phyloP scores from a whole-genome alignment of 2,888 invertebrate species.

The Agriotes lineatus region DNA sequence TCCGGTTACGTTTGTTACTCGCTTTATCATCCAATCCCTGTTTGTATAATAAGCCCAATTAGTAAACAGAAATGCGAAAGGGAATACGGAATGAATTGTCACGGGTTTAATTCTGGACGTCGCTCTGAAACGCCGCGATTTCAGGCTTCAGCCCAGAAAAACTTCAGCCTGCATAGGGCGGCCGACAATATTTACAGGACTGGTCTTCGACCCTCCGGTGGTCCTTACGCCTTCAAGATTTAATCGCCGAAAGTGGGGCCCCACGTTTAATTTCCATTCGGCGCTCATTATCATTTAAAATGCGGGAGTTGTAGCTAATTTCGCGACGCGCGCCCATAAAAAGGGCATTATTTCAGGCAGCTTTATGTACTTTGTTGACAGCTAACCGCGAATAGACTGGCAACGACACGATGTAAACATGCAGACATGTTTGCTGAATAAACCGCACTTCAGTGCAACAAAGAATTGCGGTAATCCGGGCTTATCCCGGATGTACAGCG shows the following conservation, averaged over 20 bases:
- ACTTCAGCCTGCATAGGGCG: not conserved
- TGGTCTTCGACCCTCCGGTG: not conserved
- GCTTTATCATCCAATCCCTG: slow-evolving; percentile 14
- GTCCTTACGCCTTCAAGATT: not conserved
- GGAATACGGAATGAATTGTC: slow-evolving; percentile 17
- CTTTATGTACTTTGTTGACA: slow-evolving; percentile 2
- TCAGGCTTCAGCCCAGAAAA: not conserved
- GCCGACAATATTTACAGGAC: not conserved
- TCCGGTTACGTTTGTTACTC: slow-evolving; percentile 15
- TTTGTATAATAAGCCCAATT: slow-evolving; percentile 16
- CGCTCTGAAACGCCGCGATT: not conserved
- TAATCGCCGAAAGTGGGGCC: not conserved
- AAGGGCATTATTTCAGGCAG: not conserved
- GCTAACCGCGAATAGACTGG: slow-evolving; percentile 4
- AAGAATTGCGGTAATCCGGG: slow-evolving; percentile 14
- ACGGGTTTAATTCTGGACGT: slow-evolving; percentile 17
- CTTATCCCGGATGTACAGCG: not conserved
- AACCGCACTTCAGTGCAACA: slow-evolving; percentile 10
- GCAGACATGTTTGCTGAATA: slow-evolving; percentile 11
- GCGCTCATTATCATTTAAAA: not conserved
- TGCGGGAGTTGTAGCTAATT: not conserved
- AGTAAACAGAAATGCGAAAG: slow-evolving; percentile 23
- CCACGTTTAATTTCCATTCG: not conserved
- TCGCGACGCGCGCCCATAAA: not conserved
- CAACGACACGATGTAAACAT: slow-evolving; percentile 7